A percentile compares a stretch with the other conserved stretches of the same genome.
phyloP scores from a whole-genome alignment of 2,797 vertebrate genomes.

The Masticophis lateralis region DNA sequence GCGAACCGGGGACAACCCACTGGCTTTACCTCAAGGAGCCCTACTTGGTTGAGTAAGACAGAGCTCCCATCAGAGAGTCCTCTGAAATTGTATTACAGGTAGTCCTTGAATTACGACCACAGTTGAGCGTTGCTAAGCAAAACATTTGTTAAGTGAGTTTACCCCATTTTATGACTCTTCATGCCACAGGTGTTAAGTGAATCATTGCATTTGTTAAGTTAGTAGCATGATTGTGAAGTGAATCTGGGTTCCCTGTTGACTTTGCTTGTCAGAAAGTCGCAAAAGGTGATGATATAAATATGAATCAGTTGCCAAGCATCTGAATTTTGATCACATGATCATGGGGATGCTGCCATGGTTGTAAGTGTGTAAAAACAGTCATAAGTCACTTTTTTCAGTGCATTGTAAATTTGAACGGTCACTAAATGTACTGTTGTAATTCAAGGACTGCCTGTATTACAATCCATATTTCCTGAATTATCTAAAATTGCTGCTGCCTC shows the following conservation, averaged over 20 bases:
- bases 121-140: neutral
- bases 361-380: neutral
- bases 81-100: neutral
- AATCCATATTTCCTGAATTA: conserved; percentile 1
- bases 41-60: neutral
- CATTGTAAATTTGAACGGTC: neutral
- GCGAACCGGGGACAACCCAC: too few species aligned
- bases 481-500: conserved; percentile 8
- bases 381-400: neutral
- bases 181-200: neutral
- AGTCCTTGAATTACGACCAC: neutral
- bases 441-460: neutral
- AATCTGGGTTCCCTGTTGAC: neutral
- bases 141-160: neutral
- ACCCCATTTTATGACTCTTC: neutral
- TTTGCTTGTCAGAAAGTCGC: neutral
- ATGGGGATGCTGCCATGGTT: neutral
- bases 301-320: neutral
- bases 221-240: neutral
- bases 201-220: neutral
- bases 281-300: neutral
- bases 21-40: neutral
- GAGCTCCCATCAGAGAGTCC: neutral
- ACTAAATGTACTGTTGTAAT: neutral
- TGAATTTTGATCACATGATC: neutral